A percentile compares a stretch with the other conserved stretches of the same genome.
Evolutionary conservation across 2,113 vertebrate genomes (phyloP).

Genomic region (Nycticebus coucang): DNA sequence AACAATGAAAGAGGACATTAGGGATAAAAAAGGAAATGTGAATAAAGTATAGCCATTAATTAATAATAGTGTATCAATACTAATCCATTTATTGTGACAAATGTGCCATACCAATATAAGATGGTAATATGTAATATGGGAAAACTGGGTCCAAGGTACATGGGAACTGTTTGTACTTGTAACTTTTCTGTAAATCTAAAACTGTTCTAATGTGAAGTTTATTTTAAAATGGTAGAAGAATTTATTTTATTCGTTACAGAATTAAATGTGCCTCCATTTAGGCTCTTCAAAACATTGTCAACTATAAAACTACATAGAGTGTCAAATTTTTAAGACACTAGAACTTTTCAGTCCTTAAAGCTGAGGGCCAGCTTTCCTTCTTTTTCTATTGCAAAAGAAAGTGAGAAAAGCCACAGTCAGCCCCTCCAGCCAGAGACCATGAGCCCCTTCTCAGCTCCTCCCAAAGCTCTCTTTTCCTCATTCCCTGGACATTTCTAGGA

Average conservation of each 20-base stretch:
- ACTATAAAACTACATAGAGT: neutral
- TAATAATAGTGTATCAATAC: rapidly evolving
- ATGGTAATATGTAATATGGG: rapidly evolving
- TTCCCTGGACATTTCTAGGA: neutral
- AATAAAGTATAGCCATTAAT: neutral
- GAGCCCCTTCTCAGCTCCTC: too few species aligned
- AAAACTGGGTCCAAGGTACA: rapidly evolving
- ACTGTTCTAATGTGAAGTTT: neutral
- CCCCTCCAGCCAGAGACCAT: rapidly evolving
- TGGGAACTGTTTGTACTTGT: rapidly evolving
- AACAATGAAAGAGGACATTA: neutral
- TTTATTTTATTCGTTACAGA: neutral
- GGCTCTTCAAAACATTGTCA: neutral
- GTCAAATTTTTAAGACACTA: neutral
- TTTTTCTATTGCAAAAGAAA: neutral
- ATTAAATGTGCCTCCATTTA: neutral
- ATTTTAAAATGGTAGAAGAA: neutral
- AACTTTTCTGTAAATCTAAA: neutral
- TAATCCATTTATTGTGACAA: neutral
- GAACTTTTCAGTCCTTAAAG: neutral
- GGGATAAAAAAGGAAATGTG: neutral
- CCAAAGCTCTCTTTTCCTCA: neutral
- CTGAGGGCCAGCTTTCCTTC: neutral
- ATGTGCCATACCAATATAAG: neutral
- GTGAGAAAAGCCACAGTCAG: neutral